These are phyloP conservation scores for Peromyscus leucopus DNA, from an alignment of 2,113 vertebrate genomes.

Conservation along the genomic window DNA sequence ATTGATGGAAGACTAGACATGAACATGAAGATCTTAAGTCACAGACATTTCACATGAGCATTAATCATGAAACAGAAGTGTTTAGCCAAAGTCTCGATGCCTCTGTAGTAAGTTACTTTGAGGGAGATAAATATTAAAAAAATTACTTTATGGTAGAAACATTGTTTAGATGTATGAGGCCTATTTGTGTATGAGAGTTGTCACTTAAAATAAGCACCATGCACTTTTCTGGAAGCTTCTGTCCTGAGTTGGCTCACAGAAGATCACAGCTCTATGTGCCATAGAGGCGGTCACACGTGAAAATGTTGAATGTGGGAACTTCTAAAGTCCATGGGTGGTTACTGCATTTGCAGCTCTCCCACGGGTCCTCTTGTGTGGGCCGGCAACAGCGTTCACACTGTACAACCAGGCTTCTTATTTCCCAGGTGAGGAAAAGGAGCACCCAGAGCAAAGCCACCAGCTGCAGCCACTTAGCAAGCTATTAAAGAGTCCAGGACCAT, in stretches of 20 bases:
- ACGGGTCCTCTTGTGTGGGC: neutral
- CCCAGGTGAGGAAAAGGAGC: neutral
- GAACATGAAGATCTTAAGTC: constrained; percentile 57
- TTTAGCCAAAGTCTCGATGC: constrained; percentile 5
- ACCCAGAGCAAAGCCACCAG: neutral
- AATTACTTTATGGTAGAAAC: neutral
- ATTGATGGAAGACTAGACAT: constrained; percentile 92
- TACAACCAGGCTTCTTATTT: neutral
- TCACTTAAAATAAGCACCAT: neutral
- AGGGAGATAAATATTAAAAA: neutral
- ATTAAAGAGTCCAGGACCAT: neutral
- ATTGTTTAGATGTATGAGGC: neutral
- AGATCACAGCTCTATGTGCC: neutral
- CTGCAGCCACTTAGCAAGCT: neutral
- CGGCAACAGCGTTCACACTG: neutral
- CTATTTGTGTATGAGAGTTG: neutral
- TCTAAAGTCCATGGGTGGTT: neutral
- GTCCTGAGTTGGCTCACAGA: neutral
- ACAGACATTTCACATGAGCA: neutral
- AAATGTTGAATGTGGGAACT: neutral
- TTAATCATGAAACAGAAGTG: constrained; percentile 18
- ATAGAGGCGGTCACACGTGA: neutral
- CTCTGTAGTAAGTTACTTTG: neutral
- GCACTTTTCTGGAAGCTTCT: neutral
- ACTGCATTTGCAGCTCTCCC: neutral